Evolutionary conservation across 2,797 vertebrate genomes (phyloP), one percentile per base, ranked within the genome.

Genomic region (Xiphophorus birchmanni): DNA sequence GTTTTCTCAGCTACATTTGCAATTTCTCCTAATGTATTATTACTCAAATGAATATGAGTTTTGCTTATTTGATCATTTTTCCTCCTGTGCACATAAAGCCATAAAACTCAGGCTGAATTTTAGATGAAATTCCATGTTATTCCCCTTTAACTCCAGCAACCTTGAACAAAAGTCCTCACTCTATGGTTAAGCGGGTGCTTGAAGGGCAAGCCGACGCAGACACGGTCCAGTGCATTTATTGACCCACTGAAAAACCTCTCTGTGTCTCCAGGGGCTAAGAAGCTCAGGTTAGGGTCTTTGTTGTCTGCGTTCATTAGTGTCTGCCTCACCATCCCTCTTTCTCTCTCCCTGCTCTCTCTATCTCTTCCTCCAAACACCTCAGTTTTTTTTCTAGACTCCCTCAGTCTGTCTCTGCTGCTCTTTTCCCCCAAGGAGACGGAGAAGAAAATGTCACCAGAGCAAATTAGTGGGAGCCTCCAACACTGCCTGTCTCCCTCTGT

Each of bases 281-380:
- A 88, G 90, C 90, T 91, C 91, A 94, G 93, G 94, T 94, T 93
- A 91, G 92, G 92, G 90, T 93, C 93, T 94, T 92, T 94, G 92
- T 94, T 95, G 93, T 94, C 93, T 89, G 91, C 87, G 89, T 94
- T 94, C 94, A 94, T 95, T 95, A 94, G 93, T 93, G 94, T 95
- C 94, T 95, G 88, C 90, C 92, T 90, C 78, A 50, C 88, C 86
- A 80, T 86, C 58, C 26, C 84, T 75, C 79, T 72, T 80, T 85
- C 79, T 83, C 78, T 76, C 78, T 69, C 42, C 58, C 75, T 54
- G 42, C 48, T 77, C 80, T 78, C 73, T 78, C 65, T 60, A 75
- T 74, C 84, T 81, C 78, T 75, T 83, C 75, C 80, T 87, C 84
- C 65, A 81, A 81, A 86, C 86, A 88, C 87, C 80, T 89, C 83